Base-by-base conservation (phyloP, 1,140 invertebrate species). In the Drosophila persimilis region DNA sequence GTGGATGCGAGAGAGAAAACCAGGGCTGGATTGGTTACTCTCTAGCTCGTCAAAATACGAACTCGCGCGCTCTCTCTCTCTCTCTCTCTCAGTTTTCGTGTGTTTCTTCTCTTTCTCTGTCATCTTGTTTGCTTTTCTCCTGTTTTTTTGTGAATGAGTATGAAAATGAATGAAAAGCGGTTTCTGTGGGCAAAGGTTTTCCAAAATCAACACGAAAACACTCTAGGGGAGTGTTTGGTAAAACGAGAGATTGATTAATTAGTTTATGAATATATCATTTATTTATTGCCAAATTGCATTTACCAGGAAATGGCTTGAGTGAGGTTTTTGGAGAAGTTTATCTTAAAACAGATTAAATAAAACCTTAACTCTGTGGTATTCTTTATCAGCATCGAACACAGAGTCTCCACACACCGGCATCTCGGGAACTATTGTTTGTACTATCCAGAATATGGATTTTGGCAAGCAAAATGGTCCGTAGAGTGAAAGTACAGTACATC, bases 81-180 rank as follows among this genome's bases (percentile, higher is more conserved):
- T 48, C 31, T 35, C 17, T 48, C 31, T 35, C n/a, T 48, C 20
- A 17, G 15, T 41, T 52, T 44, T 48, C 7, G 3, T 11, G 11
- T 11, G 11, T 29, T 8, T 50, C 48, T 26, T 47, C 15, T n/a
- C 3, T 35, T 46, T 57, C 44, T n/a, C 29, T 48, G 62, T 22
- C 62, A 47, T 55, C 11, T 29, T 62, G 46, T 56, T 72, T 73
- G 60, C 62, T 60, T 51, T 72, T 46, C 63, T 45, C 70, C 48
- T 24, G 15, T 72, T 52, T 55, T 43, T 58, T 63, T 62, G 48
- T 58, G 62, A 77, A 75, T 81, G 70, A 78, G 81, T 74, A 69
- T 84, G 84, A 77, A 76, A 77, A 77, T 88, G 83, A 88, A 88
- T 89, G 84, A 89, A 88, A 77, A 75, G 48, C 63, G 46, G 46